phyloP scores from a whole-genome alignment of 35 echinoderm and acorn worm species.

The Heliocidaris erythrogramma region DNA sequence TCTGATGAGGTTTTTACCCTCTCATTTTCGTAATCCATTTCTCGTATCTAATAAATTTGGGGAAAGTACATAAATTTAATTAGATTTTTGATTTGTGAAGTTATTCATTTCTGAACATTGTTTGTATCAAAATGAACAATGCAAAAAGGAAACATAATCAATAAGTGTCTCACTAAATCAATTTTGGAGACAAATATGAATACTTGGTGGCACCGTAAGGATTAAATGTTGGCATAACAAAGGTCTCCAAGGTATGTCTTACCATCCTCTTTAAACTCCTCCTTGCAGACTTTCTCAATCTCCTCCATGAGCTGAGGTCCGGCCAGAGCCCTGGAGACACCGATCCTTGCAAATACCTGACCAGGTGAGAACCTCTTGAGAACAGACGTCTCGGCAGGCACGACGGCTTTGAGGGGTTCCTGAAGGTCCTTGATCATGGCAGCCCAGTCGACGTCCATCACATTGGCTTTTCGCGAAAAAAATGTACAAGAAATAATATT shows the following conservation, averaged over 20 bases:
- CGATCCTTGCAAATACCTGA: conserved; percentile 69
- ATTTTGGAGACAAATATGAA: too few relatives aligned
- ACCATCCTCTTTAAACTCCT: conserved; percentile 59
- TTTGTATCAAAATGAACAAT: too few relatives aligned
- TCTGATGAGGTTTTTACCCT: too few relatives aligned
- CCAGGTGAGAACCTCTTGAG: conserved; percentile 82
- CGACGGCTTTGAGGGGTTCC: not conserved
- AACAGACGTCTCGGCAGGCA: conserved; percentile 57
- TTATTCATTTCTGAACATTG: too few relatives aligned
- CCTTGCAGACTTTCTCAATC: conserved; percentile 66
- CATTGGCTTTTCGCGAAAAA: conserved; percentile 21
- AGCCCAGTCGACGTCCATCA: conserved; percentile 86
- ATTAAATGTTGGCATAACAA: not conserved
- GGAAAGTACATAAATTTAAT: too few relatives aligned
- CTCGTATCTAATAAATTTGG: too few relatives aligned
- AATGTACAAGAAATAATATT: not conserved
- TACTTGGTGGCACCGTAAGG: too few relatives aligned
- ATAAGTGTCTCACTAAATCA: too few relatives aligned
- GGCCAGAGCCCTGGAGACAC: conserved; percentile 81
- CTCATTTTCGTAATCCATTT: too few relatives aligned
- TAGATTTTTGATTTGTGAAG: too few relatives aligned
- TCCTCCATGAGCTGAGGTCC: conserved; percentile 85
- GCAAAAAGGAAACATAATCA: too few relatives aligned
- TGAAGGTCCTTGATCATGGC: conserved; percentile 53
- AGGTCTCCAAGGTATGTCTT: not conserved